These are phyloP conservation scores for Platanista minor DNA, from an alignment of 2,113 vertebrate species.

Conservation along the genomic window DNA sequence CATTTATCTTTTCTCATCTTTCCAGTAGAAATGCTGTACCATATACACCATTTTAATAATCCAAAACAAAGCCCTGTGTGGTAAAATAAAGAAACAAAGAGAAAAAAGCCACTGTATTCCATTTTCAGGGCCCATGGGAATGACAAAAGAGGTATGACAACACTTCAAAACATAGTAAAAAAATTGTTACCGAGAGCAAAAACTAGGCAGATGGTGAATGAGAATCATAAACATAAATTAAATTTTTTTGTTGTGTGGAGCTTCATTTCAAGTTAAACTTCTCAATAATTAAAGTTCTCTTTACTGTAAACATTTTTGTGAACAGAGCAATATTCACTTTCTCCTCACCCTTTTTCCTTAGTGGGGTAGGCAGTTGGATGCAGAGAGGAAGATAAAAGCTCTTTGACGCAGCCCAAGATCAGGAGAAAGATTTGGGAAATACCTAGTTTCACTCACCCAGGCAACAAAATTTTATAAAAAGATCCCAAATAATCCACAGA, in stretches of 20 bases:
- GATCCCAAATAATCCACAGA: not conserved
- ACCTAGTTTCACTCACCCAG: not conserved
- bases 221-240: not conserved
- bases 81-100: not conserved
- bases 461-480: not conserved
- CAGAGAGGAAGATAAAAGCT: not conserved
- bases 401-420: not conserved
- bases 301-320: not conserved
- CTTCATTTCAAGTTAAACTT: not conserved
- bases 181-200: not conserved
- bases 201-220: not conserved
- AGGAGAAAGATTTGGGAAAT: not conserved
- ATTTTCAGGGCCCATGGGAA: not conserved
- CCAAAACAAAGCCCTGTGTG: not conserved
- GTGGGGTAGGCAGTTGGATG: not conserved
- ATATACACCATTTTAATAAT: not conserved
- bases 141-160: not conserved
- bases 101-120: not conserved
- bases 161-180: not conserved
- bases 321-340: not conserved
- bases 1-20: conserved; percentile 40
- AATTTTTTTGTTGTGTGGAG: not conserved
- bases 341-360: not conserved
- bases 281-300: not conserved
- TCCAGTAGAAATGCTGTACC: not conserved